Base-by-base conservation (phyloP, 2,888 invertebrate genomes). In the Thalpophila matura region DNA sequence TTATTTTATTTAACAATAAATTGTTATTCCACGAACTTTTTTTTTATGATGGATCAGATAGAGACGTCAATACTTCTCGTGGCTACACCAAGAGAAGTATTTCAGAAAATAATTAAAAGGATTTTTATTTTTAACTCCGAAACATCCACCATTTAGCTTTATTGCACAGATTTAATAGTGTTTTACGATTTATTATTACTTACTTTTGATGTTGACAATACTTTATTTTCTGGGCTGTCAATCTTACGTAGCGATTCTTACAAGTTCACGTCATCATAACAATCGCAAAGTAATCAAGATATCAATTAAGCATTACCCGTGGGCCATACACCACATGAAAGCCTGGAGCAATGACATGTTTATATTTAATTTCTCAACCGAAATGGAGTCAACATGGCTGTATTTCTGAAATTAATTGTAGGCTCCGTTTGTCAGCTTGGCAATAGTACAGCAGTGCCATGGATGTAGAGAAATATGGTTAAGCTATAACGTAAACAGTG, bases 331-430 rank as follows among this genome's bases (percentile, higher is more conserved):
- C 75, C 70, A 67, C 71, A 60, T 72, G 61, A 75, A 74, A 67
- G 68, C 82, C 81, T 40, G 67, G 27, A 80, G 85, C 84, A 71
- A 77, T 79, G 83, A 79, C 81, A 81, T 85, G 85, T 86, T 86
- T 86, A 83, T 86, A 84, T 87, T 88, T 86, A 87, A 88, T 89
- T 86, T 87, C 84, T 80, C 79, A 74, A 79, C 84, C 83, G 80
- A 84, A 88, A 86, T 86, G 82, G 74, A 87, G 87, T 86, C 81
- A 84, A 86, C 85, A 88, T 83, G 63, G 77, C 84, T 83, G 83
- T 87, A 87, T 86, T 88, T 84, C 87, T 84, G 86, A 87, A 88
- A 89, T 90, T 89, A 90, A 89, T 90, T 89, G 86, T 86, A 86
- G 82, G 86, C 83, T 85, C 86, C 88, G 86, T 86, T 89, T 87